Evolutionary conservation across 2,113 vertebrate genomes (phyloP).

Genomic region (Mormoops blainvillei): DNA sequence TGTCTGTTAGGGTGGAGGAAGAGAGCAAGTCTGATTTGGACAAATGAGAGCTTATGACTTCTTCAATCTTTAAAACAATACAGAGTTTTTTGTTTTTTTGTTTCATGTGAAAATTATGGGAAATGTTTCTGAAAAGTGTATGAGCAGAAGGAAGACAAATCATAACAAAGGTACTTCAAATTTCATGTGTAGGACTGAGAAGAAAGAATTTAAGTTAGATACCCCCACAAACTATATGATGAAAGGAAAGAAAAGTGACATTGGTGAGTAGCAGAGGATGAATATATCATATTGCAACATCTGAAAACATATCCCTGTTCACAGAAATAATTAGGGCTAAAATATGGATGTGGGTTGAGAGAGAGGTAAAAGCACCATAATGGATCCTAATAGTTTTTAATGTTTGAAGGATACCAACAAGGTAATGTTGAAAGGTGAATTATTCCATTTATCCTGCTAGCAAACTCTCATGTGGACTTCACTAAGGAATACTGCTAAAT

Average conservation of each 20-base stretch:
- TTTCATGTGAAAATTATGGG: background rate
- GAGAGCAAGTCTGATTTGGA: conserved; percentile 27
- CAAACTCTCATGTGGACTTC: conserved; percentile 26
- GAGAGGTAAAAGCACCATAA: background rate
- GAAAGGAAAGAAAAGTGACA: background rate
- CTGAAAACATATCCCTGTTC: background rate
- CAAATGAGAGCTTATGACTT: background rate
- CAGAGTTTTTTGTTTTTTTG: background rate
- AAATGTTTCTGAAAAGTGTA: background rate
- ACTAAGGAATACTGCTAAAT: background rate
- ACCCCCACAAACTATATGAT: background rate
- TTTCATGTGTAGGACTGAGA: background rate
- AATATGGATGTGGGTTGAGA: background rate
- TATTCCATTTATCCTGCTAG: background rate
- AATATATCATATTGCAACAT: background rate
- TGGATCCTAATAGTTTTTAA: conserved; percentile 43
- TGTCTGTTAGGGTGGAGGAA: conserved; percentile 47
- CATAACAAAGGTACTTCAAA: background rate
- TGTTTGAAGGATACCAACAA: conserved; percentile 49
- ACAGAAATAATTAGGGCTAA: conserved; percentile 23
- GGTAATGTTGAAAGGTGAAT: conserved; percentile 17
- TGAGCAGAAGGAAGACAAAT: background rate
- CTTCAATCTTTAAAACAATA: conserved; percentile 47
- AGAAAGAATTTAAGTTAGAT: background rate
- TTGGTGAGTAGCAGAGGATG: background rate